Evolutionary conservation across 2,888 invertebrate species (phyloP).

Genomic region (Napeogenes inachia): DNA sequence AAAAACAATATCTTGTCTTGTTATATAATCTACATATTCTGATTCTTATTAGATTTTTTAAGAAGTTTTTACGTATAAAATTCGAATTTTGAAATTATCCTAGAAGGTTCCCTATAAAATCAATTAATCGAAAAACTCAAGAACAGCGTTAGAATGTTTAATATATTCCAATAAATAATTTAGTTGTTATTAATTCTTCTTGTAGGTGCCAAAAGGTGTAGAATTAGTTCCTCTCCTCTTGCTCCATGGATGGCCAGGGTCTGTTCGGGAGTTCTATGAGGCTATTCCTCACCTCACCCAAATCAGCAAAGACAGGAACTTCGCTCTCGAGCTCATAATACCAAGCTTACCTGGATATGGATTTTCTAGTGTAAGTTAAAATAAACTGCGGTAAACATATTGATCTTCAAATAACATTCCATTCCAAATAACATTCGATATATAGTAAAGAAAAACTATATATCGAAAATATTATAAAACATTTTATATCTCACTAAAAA

Average conservation of each 20-base stretch:
- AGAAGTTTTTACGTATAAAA: no score
- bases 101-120: no score
- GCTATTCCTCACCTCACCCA: slow-evolving; percentile 81
- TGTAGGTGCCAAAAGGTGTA: slow-evolving; percentile 46
- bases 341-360: slow-evolving; percentile 77
- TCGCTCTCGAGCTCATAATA: slow-evolving; percentile 79
- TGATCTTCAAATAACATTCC: neutral
- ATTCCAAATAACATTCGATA: neutral
- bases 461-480: no score
- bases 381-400: neutral
- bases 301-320: slow-evolving; percentile 69
- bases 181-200: neutral
- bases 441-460: no score
- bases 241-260: slow-evolving; percentile 91
- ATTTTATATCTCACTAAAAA: no score
- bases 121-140: no score
- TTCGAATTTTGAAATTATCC: no score
- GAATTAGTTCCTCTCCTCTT: slow-evolving; percentile 81
- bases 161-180: no score
- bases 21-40: no score
- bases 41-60: no score
- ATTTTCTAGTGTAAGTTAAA: slow-evolving; percentile 55
- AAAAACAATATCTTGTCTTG: no score
- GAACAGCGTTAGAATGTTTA: no score
- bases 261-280: slow-evolving; percentile 85